Conservation (phyloP, 2,113 vertebrate genomes). For the Lepus europaeus region DNA sequence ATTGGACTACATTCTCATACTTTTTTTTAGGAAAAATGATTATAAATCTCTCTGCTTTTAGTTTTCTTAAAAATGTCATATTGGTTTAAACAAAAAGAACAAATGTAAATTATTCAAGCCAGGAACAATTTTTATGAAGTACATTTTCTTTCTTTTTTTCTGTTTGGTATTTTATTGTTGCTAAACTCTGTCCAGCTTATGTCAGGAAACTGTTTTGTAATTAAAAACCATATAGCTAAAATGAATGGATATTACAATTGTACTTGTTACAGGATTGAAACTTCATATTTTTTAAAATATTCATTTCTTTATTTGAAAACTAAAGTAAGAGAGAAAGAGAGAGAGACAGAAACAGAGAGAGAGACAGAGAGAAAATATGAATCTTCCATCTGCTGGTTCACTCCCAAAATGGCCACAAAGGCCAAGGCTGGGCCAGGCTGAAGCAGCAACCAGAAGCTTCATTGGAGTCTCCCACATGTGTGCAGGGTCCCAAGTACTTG, state of each 20-base stretch:
- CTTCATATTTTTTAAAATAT: no score
- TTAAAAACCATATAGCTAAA: not conserved
- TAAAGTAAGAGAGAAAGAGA: no score
- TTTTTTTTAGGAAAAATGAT: not conserved
- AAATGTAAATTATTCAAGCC: not conserved
- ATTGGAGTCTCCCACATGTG: no score
- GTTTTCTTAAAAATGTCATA: not conserved
- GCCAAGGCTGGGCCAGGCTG: no score
- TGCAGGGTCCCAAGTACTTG: no score
- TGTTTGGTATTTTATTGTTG: not conserved
- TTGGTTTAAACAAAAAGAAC: conserved; percentile 8
- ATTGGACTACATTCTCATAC: not conserved
- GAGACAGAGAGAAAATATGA: no score
- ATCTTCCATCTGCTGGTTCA: no score
- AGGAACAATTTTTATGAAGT: not conserved
- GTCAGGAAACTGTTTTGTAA: not conserved
- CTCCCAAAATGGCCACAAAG: no score
- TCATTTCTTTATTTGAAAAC: no score
- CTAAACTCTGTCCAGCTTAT: not conserved
- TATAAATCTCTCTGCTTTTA: not conserved
- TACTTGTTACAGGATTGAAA: not conserved
- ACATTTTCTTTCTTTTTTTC: conserved; percentile 14
- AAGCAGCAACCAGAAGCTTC: no score
- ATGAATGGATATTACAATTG: not conserved
- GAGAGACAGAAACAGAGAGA: no score